Evolutionary conservation across 2,888 invertebrate genomes (phyloP).

Genomic region (Melinaea marsaeus): DNA sequence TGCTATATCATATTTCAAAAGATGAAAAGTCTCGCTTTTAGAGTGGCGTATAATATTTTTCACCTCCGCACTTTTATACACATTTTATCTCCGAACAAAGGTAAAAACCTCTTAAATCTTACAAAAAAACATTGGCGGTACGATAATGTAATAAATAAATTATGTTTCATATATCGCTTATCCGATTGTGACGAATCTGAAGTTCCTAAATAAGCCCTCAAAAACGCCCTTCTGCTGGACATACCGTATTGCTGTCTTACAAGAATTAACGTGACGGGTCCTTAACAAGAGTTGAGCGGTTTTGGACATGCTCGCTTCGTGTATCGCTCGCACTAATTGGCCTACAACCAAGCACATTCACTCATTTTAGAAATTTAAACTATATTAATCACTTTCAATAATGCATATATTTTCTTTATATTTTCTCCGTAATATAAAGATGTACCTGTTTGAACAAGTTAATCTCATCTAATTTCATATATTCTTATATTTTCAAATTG

Average conservation of each 20-base stretch:
- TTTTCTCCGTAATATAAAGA: background rate
- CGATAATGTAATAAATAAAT: no score
- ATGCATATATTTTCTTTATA: background rate
- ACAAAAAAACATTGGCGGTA: no score
- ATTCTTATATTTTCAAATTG: no score
- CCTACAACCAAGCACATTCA: constrained; percentile 14
- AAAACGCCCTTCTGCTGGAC: constrained; percentile 36
- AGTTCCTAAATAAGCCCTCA: background rate
- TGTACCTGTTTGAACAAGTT: background rate
- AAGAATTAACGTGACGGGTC: constrained; percentile 52
- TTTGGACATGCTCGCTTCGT: constrained; percentile 46
- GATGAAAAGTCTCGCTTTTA: no score
- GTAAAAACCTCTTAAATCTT: no score
- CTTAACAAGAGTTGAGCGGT: constrained; percentile 53
- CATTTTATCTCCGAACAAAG: no score
- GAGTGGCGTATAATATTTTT: no score
- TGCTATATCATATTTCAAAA: no score
- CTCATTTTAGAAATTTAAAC: background rate
- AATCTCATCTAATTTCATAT: no score
- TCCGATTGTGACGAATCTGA: background rate
- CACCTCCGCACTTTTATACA: no score
- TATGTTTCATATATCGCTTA: no score
- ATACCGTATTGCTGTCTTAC: constrained; percentile 44
- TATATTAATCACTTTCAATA: background rate
- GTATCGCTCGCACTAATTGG: constrained; percentile 32